Conservation (phyloP, 2,888 invertebrate genomes). For the Hemistola chrysoprasaria region DNA sequence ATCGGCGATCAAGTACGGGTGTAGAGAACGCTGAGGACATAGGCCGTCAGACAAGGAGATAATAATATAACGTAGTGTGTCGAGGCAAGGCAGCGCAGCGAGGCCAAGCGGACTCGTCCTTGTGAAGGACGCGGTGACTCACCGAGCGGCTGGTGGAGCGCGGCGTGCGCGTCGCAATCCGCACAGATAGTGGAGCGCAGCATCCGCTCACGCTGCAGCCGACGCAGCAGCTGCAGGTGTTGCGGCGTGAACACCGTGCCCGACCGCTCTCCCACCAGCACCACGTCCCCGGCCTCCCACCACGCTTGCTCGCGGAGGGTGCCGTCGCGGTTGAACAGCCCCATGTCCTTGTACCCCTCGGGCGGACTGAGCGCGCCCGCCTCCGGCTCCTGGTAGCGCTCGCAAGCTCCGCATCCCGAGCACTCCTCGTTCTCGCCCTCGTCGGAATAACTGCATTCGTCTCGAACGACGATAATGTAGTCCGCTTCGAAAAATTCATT, state of each 20-base stretch:
- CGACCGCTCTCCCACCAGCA: slow-evolving; percentile 78
- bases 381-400: slow-evolving; percentile 87
- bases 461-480: slow-evolving; percentile 94
- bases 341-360: slow-evolving; percentile 95
- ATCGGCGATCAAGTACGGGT: slow-evolving; percentile 4
- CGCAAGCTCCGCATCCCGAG: slow-evolving; percentile 79
- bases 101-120: slow-evolving; percentile 16
- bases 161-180: slow-evolving; percentile 75
- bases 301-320: slow-evolving; percentile 81
- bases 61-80: too few relatives aligned
- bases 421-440: slow-evolving; percentile 90
- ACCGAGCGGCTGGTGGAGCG: slow-evolving; percentile 73
- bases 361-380: slow-evolving; percentile 94
- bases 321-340: slow-evolving; percentile 82
- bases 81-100: slow-evolving; percentile 11
- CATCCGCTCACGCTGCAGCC: slow-evolving; percentile 84
- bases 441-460: slow-evolving; percentile 91
- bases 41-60: too few relatives aligned
- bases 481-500: slow-evolving; percentile 96
- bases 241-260: slow-evolving; percentile 85
- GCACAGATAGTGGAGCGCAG: slow-evolving; percentile 80
- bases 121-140: slow-evolving; percentile 53
- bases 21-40: slow-evolving; percentile 27
- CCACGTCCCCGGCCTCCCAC: slow-evolving; percentile 82
- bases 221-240: slow-evolving; percentile 84